Evolutionary conservation across 2,797 vertebrate genomes (phyloP).

Genomic region (Potorous gilbertii): DNA sequence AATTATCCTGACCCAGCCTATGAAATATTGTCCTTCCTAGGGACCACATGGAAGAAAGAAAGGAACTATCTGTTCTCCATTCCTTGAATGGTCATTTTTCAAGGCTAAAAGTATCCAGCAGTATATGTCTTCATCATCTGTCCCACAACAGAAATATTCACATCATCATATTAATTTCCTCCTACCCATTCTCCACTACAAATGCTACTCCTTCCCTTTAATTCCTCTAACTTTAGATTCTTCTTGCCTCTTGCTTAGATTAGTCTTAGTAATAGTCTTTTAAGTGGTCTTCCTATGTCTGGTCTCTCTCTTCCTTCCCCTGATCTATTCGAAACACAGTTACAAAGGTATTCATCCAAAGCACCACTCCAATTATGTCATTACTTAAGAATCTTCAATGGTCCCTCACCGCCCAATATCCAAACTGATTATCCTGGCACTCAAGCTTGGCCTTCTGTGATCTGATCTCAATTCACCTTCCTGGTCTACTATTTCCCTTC

Average conservation of each 20-base stretch:
- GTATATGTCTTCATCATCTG: not conserved
- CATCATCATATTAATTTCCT: not conserved
- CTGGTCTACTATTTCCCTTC: too few species aligned
- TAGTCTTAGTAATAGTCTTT: not conserved
- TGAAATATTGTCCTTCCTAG: not conserved
- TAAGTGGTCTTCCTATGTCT: not conserved
- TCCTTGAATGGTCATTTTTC: not conserved
- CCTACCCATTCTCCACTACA: not conserved
- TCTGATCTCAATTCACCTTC: not conserved
- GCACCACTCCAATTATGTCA: not conserved
- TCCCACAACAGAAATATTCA: not conserved
- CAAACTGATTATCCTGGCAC: not conserved
- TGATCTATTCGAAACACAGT: not conserved
- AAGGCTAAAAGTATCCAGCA: not conserved
- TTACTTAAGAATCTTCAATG: conserved; percentile 27
- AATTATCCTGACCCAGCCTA: not conserved
- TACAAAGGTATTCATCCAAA: not conserved
- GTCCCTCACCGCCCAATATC: not conserved
- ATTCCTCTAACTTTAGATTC: not conserved
- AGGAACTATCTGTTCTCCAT: not conserved
- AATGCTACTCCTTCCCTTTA: not conserved
- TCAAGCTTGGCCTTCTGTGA: too few species aligned
- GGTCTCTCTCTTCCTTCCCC: not conserved
- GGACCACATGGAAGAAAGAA: not conserved
- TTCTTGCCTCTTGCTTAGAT: not conserved